Evolutionary conservation across 2,888 invertebrate genomes (phyloP), one percentile per base, ranked within the genome.

Genomic region (Melieria picta): DNA sequence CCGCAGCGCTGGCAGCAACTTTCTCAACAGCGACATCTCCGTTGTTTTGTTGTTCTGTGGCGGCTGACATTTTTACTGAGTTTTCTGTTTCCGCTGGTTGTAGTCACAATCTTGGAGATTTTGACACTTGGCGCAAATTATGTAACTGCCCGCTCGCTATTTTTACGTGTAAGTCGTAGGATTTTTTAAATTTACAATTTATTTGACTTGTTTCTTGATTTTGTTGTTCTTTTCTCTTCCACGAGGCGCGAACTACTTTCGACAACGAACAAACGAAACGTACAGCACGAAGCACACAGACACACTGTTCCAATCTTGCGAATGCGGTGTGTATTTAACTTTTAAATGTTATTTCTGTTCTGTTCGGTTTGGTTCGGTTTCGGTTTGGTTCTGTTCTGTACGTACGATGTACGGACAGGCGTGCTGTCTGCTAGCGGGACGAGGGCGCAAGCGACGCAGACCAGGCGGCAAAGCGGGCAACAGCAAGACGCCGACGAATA

Each of bases 21-120:
- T 93, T 93, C 88, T 93, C 93, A 76, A 93, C 91, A 79, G 91
- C 92, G 84, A 93, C 92, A 88, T 93, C 92, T 76, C 88, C 87
- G 88, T 92, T 93, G 88, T 92, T 92, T 76, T 84, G 83, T 88
- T 92, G 83, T 88, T 92, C 92, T 89, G 92, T 92, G 79, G 85
- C 82, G 88, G 93, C 90, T 90, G 93, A 93, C 93, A 93, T 93
- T 80, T 71, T 75, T 30, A 30, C 30, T 30, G 30, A 30, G 30
- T 30, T 30, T 30, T 30, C 30, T 30, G 30, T 2, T 30, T 30
- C 74, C 75, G 64, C 79, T 80, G 77, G 78, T 58, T 30, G 30
- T 57, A n/a, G 11, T 46, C 57, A 65, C 7, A 66, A 57, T 46
- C 55, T 45, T 16, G 10, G n/a, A 70, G 62, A 56, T 75, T 69